phyloP scores from a whole-genome alignment of 1,140 invertebrate species.

The Oncopeltus fasciatus region DNA sequence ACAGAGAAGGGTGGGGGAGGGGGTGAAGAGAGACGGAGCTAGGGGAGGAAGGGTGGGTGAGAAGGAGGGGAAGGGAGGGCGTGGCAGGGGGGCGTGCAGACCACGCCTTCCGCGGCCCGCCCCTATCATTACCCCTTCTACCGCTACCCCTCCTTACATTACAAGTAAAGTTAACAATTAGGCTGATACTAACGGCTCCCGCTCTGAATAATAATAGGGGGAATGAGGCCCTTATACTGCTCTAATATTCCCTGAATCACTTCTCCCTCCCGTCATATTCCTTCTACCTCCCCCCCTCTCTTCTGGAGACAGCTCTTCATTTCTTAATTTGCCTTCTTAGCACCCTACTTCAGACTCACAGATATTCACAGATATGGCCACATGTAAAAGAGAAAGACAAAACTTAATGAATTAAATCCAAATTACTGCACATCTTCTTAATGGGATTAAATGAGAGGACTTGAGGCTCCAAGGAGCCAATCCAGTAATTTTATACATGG shows the following conservation, averaged over 20 bases:
- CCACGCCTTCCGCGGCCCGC: background rate
- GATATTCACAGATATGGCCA: too few species aligned
- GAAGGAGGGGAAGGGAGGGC: background rate
- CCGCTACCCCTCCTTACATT: conserved; percentile 7
- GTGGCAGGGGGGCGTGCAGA: background rate
- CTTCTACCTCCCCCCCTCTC: too few species aligned
- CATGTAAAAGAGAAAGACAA: too few species aligned
- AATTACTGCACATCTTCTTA: too few species aligned
- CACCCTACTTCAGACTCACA: too few species aligned
- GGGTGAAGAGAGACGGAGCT: background rate
- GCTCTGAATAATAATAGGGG: conserved; percentile 3
- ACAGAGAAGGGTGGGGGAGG: background rate
- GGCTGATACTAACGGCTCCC: conserved; percentile 7
- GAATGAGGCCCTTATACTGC: background rate
- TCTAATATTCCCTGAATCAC: background rate
- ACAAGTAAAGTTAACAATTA: background rate
- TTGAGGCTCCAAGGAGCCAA: too few species aligned
- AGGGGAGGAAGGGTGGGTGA: background rate
- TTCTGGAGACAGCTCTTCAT: too few species aligned
- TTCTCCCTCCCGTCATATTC: background rate
- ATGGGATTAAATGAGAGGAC: too few species aligned
- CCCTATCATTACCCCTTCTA: background rate
- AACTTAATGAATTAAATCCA: too few species aligned
- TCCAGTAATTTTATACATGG: too few species aligned
- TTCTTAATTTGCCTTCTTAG: too few species aligned